A percentile compares a stretch with the other conserved stretches of the same genome.
phyloP scores from a whole-genome alignment of 37 sponge, comb jelly and placozoan species.

The Cliona cf. orientalis region DNA sequence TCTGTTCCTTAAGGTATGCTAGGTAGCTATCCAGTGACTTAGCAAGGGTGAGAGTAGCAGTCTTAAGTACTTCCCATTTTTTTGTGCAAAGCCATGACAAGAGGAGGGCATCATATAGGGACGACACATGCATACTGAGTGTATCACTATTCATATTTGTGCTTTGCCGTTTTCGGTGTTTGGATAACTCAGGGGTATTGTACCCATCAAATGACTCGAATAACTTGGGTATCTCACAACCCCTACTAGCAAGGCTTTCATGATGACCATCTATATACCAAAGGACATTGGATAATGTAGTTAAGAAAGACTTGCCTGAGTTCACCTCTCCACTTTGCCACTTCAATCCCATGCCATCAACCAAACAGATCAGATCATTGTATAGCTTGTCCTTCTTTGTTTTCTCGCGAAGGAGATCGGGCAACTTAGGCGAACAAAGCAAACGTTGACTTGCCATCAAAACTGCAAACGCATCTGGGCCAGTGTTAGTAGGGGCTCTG shows the following conservation, averaged over 20 bases:
- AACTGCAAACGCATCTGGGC: neutral
- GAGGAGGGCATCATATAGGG: neutral
- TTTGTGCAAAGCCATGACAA: neutral
- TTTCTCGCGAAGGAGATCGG: neutral
- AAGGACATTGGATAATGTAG: neutral
- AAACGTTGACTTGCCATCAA: neutral
- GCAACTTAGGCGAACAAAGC: neutral
- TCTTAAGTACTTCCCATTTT: neutral
- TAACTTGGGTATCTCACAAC: neutral
- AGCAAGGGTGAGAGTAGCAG: neutral
- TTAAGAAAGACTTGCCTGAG: neutral
- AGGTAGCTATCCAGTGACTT: neutral
- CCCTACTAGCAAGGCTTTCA: neutral
- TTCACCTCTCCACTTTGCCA: neutral
- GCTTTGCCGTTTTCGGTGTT: neutral
- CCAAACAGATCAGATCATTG: neutral
- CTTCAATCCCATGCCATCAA: neutral
- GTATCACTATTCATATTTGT: neutral
- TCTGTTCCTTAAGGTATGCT: neutral
- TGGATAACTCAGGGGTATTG: neutral
- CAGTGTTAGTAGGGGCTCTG: neutral
- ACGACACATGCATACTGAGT: neutral
- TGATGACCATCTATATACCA: constrained; percentile 13
- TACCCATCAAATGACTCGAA: neutral
- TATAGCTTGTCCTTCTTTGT: neutral